phyloP scores from a whole-genome alignment of 2,113 vertebrate species.

The Holacanthus passer region DNA sequence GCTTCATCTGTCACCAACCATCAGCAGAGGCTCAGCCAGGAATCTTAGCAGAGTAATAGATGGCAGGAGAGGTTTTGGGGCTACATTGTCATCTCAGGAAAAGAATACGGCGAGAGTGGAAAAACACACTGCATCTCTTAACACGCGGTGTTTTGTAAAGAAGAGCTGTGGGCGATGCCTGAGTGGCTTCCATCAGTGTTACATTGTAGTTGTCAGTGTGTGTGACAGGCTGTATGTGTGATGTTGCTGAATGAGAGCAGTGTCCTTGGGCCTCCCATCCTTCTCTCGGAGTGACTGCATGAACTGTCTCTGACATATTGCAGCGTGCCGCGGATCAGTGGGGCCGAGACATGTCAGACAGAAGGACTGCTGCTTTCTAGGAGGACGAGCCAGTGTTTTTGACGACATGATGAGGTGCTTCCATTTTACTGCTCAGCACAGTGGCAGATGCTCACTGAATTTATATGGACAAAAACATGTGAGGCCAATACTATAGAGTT shows the following conservation, averaged over 20 bases:
- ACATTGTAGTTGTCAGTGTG: constrained; percentile 32
- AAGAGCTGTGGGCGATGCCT: neutral
- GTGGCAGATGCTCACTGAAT: constrained; percentile 5
- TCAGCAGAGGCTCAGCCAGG: neutral
- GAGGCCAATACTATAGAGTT: too few species aligned
- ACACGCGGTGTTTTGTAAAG: neutral
- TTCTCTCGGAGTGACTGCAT: constrained; percentile 13
- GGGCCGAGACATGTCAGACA: neutral
- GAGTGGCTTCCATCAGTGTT: constrained; percentile 32
- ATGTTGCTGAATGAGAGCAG: constrained; percentile 29
- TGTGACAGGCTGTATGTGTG: constrained; percentile 8
- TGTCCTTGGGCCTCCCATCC: constrained; percentile 50
- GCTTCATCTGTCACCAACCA: constrained; percentile 25
- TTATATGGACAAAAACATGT: neutral
- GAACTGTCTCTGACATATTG: constrained; percentile 43
- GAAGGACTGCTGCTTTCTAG: constrained; percentile 4
- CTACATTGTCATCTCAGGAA: neutral
- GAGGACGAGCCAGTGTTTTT: constrained; percentile 18
- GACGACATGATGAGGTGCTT: constrained; percentile 21
- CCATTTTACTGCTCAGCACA: neutral
- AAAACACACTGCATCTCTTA: neutral
- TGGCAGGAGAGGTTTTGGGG: neutral
- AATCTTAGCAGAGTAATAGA: constrained; percentile 7
- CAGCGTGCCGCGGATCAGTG: constrained; percentile 14
- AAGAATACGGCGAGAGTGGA: neutral